Conservation (phyloP, 2,888 invertebrate genomes). For the Isotomurus palustris region DNA sequence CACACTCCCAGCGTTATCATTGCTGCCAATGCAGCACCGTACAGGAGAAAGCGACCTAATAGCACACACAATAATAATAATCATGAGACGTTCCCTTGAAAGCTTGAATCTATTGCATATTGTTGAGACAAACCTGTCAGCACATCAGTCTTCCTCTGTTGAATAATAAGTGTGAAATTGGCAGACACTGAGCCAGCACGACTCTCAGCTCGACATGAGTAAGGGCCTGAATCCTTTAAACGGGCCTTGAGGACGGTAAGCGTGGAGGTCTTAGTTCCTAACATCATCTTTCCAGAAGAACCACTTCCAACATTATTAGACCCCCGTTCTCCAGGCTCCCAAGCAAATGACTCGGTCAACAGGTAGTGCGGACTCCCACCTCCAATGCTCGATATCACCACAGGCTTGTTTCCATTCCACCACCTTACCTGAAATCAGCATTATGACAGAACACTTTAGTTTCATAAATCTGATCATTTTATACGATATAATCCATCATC, state of each 20-base stretch:
- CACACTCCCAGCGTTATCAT: conserved; percentile 55
- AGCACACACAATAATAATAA: too few relatives aligned
- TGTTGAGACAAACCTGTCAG: conserved; percentile 29
- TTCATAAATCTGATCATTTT: too few relatives aligned
- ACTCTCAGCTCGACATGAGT: conserved; percentile 74
- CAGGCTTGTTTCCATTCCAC: conserved; percentile 38
- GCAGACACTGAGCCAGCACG: conserved; percentile 72
- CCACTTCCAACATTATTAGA: background rate
- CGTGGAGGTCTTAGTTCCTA: conserved; percentile 55
- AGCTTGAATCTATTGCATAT: background rate
- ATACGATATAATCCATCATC: too few relatives aligned
- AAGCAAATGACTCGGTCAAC: conserved; percentile 31
- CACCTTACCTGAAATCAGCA: conserved; percentile 42
- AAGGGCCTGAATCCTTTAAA: conserved; percentile 69
- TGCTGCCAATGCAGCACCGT: conserved; percentile 62
- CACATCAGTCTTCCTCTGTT: conserved; percentile 55
- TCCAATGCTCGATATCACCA: conserved; percentile 32
- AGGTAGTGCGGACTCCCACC: conserved; percentile 27
- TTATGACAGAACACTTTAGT: too few relatives aligned
- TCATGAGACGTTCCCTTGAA: background rate
- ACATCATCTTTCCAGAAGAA: background rate
- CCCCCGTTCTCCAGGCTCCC: conserved; percentile 19
- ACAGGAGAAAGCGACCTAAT: conserved; percentile 53
- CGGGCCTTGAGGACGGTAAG: conserved; percentile 69
- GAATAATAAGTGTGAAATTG: conserved; percentile 66